A percentile compares a stretch with the other conserved stretches of the same genome.
Evolutionary conservation across 2,797 vertebrate genomes (phyloP).

Genomic region (Sebastes itinus): DNA sequence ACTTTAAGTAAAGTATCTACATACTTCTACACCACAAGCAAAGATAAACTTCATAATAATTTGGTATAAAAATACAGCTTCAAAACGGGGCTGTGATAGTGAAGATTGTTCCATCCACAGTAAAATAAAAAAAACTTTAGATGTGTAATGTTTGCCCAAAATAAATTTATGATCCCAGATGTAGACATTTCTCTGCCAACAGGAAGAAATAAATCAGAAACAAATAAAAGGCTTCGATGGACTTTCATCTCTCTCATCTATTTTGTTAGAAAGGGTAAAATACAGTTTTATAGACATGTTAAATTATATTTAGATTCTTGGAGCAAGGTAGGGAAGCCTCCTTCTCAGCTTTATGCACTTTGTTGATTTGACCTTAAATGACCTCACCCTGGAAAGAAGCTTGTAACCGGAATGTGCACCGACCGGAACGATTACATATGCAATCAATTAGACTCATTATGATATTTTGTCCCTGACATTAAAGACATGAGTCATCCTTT

Average conservation of each 20-base stretch:
- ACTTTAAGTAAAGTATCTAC: background rate
- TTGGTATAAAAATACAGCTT: background rate
- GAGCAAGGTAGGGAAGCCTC: background rate
- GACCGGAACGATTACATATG: background rate
- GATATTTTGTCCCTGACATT: background rate
- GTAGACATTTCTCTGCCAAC: background rate
- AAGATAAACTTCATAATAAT: background rate
- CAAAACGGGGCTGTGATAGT: background rate
- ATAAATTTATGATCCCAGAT: background rate
- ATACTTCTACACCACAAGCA: background rate
- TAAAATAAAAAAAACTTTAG: background rate
- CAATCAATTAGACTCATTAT: slow-evolving; percentile 18
- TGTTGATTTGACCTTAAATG: background rate
- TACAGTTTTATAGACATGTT: background rate
- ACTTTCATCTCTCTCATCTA: background rate
- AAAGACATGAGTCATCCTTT: slow-evolving; percentile 35
- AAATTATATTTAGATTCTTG: background rate
- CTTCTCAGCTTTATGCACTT: background rate
- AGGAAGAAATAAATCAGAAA: slow-evolving; percentile 1
- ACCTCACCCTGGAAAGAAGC: background rate
- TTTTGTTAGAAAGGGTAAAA: background rate
- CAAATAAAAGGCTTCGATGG: background rate
- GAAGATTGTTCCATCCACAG: background rate
- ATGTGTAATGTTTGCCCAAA: background rate
- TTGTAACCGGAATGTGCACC: background rate